Evolutionary conservation across 37 sponge, comb jelly and placozoan genomes (phyloP).

Genomic region (Beroe ovata): DNA sequence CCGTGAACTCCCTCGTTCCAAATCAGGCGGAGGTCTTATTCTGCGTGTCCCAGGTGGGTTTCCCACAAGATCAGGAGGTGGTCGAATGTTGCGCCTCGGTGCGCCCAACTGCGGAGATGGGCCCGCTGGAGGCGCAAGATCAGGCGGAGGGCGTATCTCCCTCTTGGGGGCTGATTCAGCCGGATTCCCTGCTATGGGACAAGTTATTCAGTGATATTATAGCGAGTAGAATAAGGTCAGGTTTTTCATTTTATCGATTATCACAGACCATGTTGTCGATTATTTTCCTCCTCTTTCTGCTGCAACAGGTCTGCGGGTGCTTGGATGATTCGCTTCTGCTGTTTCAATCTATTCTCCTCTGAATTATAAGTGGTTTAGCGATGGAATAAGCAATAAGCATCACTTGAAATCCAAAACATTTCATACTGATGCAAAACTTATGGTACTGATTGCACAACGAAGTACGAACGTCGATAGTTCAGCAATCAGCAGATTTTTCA

Average conservation of each 20-base stretch:
- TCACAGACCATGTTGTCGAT: not conserved
- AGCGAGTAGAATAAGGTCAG: too few relatives aligned
- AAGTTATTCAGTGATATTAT: too few relatives aligned
- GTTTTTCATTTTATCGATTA: too few relatives aligned
- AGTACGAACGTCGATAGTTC: too few relatives aligned
- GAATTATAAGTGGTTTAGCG: not conserved
- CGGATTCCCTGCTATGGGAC: too few relatives aligned
- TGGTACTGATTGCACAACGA: too few relatives aligned
- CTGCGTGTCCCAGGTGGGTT: not conserved
- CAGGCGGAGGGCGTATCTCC: slow-evolving; percentile 9
- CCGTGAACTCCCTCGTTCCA: not conserved
- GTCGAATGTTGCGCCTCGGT: not conserved
- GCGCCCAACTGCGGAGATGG: not conserved
- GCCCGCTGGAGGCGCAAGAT: not conserved
- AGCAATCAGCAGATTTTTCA: too few relatives aligned
- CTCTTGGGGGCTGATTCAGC: not conserved
- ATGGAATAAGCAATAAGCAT: too few relatives aligned
- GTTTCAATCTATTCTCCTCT: slow-evolving; percentile 11
- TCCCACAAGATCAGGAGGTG: slow-evolving; percentile 37
- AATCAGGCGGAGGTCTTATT: slow-evolving; percentile 25
- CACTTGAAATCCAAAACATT: too few relatives aligned
- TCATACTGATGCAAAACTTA: too few relatives aligned
- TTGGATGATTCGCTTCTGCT: slow-evolving; percentile 20
- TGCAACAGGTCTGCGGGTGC: slow-evolving; percentile 50
- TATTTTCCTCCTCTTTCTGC: slow-evolving; percentile 22